Base-by-base conservation (phyloP, 2,113 vertebrate genomes). In the Aleadryas rufinucha region DNA sequence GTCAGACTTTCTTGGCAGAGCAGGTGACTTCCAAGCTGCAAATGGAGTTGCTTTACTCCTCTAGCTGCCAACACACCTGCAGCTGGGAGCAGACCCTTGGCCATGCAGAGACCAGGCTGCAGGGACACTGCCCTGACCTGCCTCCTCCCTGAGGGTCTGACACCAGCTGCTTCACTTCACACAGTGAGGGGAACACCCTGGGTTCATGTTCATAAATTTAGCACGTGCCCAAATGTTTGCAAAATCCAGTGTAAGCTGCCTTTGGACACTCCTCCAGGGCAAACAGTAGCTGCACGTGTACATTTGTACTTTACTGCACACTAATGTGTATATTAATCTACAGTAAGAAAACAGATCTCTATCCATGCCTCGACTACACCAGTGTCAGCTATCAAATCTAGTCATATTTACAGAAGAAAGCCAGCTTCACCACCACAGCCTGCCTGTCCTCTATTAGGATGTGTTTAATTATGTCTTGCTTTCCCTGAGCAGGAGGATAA, bases 381-480 rank as follows among this genome's bases (percentile, higher is more conserved):
- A 47, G 45, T 18, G 11, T 17, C 53, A 85, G 53, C 90, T 75
- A 4, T 37, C 60, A 74, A 83, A 90, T 41, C 47, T 52, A 95
- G 47, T 81, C 63, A 42, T 70, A 93, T 77, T 94, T 93, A 94
- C 52, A 56, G 69, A 64, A 88, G 75, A 47, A 87, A 87, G 37
- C 7, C 56, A 83, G 44, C 66, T 15, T 72, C n/a, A 20, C 28
- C 56, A 45, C 77, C 60, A 81, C 82, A 66, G 64, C 56, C 53
- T 78, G 64, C 64, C 75, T 59, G 44, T 71, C 50, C 52, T 71
- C 72, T 94, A 33, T 82, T 53, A 89, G 56, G 39, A 81, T 2
- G 49, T 35, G 39, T 92, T 95, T 91, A 95, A 93, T 96, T 93
- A 94, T 6, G 52, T 74, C 82, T 95, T 84, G n/a, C 82, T 93